Conservation (phyloP, 2,113 vertebrate species). For the Pollachius pollachius region DNA sequence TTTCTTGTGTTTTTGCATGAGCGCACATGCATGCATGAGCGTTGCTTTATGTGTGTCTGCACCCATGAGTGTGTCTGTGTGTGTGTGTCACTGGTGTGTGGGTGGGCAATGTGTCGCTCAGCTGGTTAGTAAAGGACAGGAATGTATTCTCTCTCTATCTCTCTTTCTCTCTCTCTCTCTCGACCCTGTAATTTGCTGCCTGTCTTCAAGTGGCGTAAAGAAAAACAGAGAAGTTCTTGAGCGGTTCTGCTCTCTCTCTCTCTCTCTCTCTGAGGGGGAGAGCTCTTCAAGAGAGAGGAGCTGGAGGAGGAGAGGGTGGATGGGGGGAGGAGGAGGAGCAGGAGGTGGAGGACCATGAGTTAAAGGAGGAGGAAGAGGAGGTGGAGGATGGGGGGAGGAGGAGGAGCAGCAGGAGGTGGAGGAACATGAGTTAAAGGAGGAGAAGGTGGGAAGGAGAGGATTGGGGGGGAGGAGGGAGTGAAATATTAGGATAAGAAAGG, state of each 20-base stretch:
- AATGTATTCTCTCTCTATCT: conserved; percentile 48
- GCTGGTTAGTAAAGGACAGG: conserved; percentile 53
- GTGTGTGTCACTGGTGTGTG: conserved; percentile 19
- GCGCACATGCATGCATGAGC: conserved; percentile 3
- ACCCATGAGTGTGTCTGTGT: background rate
- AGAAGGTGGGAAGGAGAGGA: background rate
- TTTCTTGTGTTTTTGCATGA: background rate
- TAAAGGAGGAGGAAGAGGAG: background rate
- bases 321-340: too few species aligned
- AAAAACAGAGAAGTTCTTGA: conserved; percentile 54
- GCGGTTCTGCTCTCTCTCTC: conserved; percentile 16
- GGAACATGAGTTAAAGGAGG: too few species aligned
- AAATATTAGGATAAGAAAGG: too few species aligned
- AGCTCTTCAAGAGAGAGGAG: conserved; percentile 27
- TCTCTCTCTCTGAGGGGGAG: background rate
- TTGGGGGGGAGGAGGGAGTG: background rate
- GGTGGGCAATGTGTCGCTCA: conserved; percentile 46
- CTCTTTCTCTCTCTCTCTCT: conserved; percentile 23
- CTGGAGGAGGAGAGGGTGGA: conserved; percentile 2
- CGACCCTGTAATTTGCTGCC: conserved; percentile 69
- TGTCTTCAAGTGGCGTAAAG: conserved; percentile 63
- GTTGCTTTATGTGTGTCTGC: background rate
- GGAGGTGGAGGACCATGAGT: too few species aligned
- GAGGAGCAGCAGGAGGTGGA: background rate
- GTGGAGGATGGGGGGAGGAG: background rate